Evolutionary conservation across 1,140 invertebrate species (phyloP).

Genomic region (Tetramorium simillimum): DNA sequence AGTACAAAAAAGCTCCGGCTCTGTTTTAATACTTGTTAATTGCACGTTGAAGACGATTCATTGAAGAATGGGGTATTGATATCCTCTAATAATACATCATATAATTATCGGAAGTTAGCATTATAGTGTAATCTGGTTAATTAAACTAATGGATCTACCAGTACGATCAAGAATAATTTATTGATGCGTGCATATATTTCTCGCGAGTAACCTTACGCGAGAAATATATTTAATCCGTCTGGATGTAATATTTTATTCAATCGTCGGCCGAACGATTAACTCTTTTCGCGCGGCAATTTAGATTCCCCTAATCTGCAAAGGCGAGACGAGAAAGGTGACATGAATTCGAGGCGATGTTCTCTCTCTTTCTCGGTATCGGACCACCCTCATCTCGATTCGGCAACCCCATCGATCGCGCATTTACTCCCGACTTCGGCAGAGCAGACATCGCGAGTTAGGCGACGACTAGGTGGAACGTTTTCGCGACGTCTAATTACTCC

Average conservation of each 20-base stretch:
- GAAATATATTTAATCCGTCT: constrained; percentile 10
- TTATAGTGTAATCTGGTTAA: background rate
- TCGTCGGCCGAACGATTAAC: constrained; percentile 12
- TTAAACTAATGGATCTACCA: background rate
- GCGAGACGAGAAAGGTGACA: constrained; percentile 12
- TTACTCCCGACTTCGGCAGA: background rate
- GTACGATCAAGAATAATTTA: background rate
- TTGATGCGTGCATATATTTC: background rate
- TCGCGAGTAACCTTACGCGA: background rate
- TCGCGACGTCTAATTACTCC: constrained; percentile 62
- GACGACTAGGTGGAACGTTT: constrained; percentile 19
- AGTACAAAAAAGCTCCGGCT: background rate
- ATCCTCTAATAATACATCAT: background rate
- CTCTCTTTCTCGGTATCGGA: background rate
- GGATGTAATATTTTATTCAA: constrained; percentile 28
- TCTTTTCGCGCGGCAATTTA: constrained; percentile 11
- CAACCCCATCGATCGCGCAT: constrained; percentile 38
- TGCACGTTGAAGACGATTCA: background rate
- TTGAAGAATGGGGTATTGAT: background rate
- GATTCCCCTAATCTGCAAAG: constrained; percentile 36
- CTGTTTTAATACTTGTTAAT: background rate
- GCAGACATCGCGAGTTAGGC: constrained; percentile 23
- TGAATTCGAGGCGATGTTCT: constrained; percentile 2
- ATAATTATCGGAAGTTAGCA: constrained; percentile 7
- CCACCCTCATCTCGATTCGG: background rate